phyloP scores from a whole-genome alignment of 2,113 vertebrate genomes.

The Phrynocephalus versicolor region DNA sequence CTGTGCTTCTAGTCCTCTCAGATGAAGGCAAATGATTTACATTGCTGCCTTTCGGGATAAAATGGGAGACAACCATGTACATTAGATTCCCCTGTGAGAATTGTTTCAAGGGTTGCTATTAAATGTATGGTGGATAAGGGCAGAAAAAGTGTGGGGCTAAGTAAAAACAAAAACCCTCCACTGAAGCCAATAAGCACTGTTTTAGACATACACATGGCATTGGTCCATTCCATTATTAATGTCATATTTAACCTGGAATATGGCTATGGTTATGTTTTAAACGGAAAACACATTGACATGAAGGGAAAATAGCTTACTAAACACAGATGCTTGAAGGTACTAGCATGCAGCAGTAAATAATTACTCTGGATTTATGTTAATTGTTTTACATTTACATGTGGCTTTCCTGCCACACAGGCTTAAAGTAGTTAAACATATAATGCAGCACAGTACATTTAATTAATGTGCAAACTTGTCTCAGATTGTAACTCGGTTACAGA shows the following conservation, averaged over 20 bases:
- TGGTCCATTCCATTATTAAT: constrained; percentile 74
- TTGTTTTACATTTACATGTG: constrained; percentile 5
- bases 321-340: constrained; percentile 57
- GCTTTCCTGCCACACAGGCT: background rate
- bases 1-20: no score
- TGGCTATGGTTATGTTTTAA: constrained; percentile 68
- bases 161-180: constrained; percentile 68
- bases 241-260: constrained; percentile 70
- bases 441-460: background rate
- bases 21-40: no score
- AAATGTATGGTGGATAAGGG: constrained; percentile 51
- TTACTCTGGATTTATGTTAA: constrained; percentile 41
- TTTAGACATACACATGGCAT: constrained; percentile 66
- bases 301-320: constrained; percentile 60
- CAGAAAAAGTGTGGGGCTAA: constrained; percentile 68
- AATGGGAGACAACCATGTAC: no score
- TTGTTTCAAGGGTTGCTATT: constrained; percentile 58
- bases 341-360: constrained; percentile 50
- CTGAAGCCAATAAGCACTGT: constrained; percentile 71
- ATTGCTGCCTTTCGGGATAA: no score
- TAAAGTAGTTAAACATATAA: background rate
- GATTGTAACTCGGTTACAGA: background rate
- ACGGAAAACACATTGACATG: constrained; percentile 69
- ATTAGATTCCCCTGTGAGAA: constrained; percentile 37
- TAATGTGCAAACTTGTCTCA: background rate